These are phyloP conservation scores for Helarctos malayanus DNA, from an alignment of 2,797 vertebrate genomes.

Conservation along the genomic window DNA sequence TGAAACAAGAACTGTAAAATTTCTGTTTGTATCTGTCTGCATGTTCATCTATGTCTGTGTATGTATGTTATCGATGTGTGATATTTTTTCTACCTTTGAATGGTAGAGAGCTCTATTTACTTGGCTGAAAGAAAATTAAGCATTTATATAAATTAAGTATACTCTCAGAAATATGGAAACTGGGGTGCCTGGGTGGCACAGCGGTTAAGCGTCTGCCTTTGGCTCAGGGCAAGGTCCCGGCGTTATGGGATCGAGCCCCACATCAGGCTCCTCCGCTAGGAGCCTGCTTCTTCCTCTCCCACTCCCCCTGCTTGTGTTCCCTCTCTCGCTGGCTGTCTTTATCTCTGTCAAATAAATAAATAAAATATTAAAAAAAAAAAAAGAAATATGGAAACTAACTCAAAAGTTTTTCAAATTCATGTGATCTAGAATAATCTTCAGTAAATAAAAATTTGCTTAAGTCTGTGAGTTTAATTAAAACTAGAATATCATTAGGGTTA, in stretches of 20 bases:
- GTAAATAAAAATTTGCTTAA: background rate
- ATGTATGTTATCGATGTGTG: background rate
- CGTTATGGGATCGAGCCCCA: too few species aligned
- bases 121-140: background rate
- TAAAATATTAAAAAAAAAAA: too few species aligned
- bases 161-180: background rate
- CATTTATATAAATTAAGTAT: background rate
- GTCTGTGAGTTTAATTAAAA: background rate
- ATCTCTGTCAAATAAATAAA: too few species aligned
- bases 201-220: too few species aligned
- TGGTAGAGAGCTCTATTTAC: background rate
- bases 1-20: background rate
- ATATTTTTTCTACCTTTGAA: background rate
- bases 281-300: too few species aligned
- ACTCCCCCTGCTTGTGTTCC: too few species aligned
- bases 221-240: too few species aligned
- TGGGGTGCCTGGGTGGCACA: too few species aligned
- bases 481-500: background rate
- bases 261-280: too few species aligned
- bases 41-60: background rate
- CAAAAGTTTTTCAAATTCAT: background rate
- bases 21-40: background rate
- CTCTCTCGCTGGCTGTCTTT: too few species aligned
- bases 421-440: background rate
- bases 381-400: background rate